Conservation (phyloP, 1,140 invertebrate species). For the Hydropsyche tenuis region DNA sequence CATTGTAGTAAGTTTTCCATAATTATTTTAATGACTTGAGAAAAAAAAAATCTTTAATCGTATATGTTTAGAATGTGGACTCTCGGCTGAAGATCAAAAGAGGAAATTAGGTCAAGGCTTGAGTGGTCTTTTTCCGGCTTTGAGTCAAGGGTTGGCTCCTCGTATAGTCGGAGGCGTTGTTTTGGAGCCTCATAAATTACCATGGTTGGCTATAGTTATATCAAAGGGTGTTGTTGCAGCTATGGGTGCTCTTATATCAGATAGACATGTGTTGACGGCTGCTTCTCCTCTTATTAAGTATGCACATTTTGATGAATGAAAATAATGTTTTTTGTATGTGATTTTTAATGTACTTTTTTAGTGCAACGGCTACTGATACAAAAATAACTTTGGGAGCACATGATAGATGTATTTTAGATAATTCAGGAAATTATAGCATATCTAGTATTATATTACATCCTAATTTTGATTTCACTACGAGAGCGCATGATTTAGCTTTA, state of each 20-base stretch:
- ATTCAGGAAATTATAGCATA: slow-evolving; percentile 61
- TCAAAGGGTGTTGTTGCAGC: slow-evolving; percentile 51
- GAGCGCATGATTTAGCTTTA: slow-evolving; percentile 67
- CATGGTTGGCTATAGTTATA: slow-evolving; percentile 63
- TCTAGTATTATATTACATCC: slow-evolving; percentile 60
- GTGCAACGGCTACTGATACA: slow-evolving; percentile 57
- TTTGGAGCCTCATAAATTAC: slow-evolving; percentile 62
- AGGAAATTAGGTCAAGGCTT: slow-evolving; percentile 3
- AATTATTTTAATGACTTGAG: not conserved
- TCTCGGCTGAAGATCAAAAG: not conserved
- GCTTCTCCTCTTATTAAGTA: slow-evolving; percentile 62
- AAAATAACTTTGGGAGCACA: slow-evolving; percentile 64
- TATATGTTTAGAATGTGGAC: slow-evolving; percentile 16
- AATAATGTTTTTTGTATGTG: slow-evolving; percentile 13
- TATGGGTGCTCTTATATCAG: slow-evolving; percentile 64
- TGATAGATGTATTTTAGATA: slow-evolving; percentile 60
- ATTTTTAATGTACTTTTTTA: slow-evolving; percentile 47
- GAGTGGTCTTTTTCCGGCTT: not conserved
- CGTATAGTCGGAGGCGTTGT: slow-evolving; percentile 60
- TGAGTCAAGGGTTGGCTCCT: slow-evolving; percentile 44
- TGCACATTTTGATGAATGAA: slow-evolving; percentile 30
- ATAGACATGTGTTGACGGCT: slow-evolving; percentile 64
- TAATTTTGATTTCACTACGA: slow-evolving; percentile 61
- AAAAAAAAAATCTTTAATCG: not conserved
- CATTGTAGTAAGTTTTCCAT: slow-evolving; percentile 32